Conservation (phyloP, 1,140 invertebrate genomes). For the Zaprionus inermis region DNA sequence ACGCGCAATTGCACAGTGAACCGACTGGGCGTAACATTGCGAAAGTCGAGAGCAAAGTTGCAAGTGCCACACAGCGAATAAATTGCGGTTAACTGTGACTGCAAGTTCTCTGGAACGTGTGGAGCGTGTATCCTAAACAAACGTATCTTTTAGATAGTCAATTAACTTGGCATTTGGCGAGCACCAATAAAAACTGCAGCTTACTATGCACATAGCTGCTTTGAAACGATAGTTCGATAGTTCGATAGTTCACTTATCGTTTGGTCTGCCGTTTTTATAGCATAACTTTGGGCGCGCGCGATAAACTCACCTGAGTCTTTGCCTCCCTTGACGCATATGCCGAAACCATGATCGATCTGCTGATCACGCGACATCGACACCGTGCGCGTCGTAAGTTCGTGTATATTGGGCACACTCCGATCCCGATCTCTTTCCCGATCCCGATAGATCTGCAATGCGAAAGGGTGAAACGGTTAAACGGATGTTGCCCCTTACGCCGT, state of each 20-base stretch:
- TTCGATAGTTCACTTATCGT: background rate
- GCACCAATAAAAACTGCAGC: background rate
- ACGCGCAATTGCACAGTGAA: constrained; percentile 33
- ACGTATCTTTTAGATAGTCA: background rate
- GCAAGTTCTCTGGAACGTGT: background rate
- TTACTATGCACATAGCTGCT: background rate
- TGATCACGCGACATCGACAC: constrained; percentile 92
- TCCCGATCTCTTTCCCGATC: constrained; percentile 81
- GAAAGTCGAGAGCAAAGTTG: background rate
- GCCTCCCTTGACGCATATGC: constrained; percentile 94
- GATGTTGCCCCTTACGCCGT: background rate
- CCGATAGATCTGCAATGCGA: constrained; percentile 68
- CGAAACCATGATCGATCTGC: constrained; percentile 92
- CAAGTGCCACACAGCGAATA: background rate
- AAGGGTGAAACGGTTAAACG: background rate
- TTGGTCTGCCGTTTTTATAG: background rate
- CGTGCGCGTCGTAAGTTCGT: constrained; percentile 91
- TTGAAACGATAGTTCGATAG: background rate
- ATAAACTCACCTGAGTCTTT: constrained; percentile 90
- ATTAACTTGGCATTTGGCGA: background rate
- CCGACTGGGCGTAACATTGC: constrained; percentile 50
- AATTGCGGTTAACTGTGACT: background rate
- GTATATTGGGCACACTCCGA: constrained; percentile 87
- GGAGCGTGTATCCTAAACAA: background rate
- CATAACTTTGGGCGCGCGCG: background rate